Percentiles rank a stretch among this genome's conserved stretches.
phyloP scores from a whole-genome alignment of 2,113 vertebrate genomes.

The Arizona elegans region DNA sequence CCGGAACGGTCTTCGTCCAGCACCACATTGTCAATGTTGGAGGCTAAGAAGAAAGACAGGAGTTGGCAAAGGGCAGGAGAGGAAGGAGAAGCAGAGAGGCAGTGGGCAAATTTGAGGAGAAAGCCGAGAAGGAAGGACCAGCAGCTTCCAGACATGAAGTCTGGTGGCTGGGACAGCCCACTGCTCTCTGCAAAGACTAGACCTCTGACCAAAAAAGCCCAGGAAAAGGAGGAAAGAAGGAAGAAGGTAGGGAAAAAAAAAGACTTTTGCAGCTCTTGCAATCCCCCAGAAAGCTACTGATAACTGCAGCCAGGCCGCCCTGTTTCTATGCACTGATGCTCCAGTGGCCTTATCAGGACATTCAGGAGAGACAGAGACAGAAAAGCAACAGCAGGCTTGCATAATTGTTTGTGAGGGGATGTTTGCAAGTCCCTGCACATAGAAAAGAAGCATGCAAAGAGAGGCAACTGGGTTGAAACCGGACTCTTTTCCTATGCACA shows the following conservation, averaged over 20 bases:
- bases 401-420: not conserved
- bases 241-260: not conserved
- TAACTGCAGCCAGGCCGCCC: not conserved
- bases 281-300: not conserved
- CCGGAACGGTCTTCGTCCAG: constrained; percentile 90
- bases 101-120: too few relatives aligned
- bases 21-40: constrained; percentile 85
- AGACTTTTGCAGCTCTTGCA: too few relatives aligned
- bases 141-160: not conserved
- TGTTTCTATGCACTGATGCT: not conserved
- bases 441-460: not conserved
- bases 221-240: not conserved
- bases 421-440: not conserved
- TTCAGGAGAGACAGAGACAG: not conserved
- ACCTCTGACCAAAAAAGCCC: not conserved
- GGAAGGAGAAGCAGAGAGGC: not conserved
- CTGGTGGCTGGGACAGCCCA: not conserved
- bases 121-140: not conserved
- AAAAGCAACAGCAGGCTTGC: not conserved
- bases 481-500: not conserved
- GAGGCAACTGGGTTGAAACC: not conserved
- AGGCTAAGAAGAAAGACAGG: constrained; percentile 58
- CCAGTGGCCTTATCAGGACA: not conserved
- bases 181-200: not conserved
- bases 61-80: not conserved